Percentiles rank a stretch among this genome's conserved stretches.
Conservation (phyloP, 1,140 invertebrate genomes). For the Aleiodes sp. region DNA sequence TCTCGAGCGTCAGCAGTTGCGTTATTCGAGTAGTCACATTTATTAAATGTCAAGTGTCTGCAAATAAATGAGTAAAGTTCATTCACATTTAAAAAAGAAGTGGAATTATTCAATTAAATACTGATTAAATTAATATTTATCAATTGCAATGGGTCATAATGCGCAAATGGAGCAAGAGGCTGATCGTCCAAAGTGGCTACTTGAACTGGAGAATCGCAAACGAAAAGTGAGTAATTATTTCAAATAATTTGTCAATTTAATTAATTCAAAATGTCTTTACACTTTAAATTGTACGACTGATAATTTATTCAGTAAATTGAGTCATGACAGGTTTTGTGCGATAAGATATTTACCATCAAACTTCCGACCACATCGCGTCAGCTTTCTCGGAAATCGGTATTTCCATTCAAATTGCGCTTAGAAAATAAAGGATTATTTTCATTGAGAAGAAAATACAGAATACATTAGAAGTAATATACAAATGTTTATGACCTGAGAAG, state of each 20-base stretch:
- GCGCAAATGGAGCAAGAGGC: conserved; percentile 49
- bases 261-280: conserved; percentile 6
- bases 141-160: conserved; percentile 28
- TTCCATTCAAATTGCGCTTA: background rate
- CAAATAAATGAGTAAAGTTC: too few species aligned
- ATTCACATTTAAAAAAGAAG: too few species aligned
- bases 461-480: too few species aligned
- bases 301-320: too few species aligned
- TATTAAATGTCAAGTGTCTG: too few species aligned
- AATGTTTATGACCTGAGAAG: too few species aligned
- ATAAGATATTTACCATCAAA: too few species aligned
- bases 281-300: too few species aligned
- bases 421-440: background rate
- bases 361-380: too few species aligned
- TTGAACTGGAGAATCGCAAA: conserved; percentile 63
- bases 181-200: conserved; percentile 59
- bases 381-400: background rate
- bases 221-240: conserved; percentile 52
- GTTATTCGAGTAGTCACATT: background rate
- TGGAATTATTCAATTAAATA: too few species aligned
- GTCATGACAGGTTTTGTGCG: too few species aligned
- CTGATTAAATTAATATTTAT: too few species aligned
- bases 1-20: background rate
- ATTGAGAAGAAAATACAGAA: background rate
- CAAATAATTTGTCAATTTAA: background rate